Conservation (phyloP, 2,797 vertebrate species). For the Sylvia borin region DNA sequence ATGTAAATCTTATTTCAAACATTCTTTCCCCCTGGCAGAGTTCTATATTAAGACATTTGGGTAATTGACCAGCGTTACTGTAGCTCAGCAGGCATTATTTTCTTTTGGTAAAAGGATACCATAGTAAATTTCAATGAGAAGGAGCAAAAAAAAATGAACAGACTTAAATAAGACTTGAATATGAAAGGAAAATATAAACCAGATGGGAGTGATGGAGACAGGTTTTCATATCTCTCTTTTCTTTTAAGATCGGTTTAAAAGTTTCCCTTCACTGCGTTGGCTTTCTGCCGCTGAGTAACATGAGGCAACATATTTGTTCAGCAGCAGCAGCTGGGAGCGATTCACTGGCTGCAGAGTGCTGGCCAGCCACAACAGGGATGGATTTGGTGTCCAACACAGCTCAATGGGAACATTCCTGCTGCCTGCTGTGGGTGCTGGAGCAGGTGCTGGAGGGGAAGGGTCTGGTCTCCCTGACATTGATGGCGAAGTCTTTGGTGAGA, state of each 20-base stretch:
- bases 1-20: constrained; percentile 66
- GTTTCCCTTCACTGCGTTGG: constrained; percentile 81
- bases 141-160: neutral
- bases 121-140: constrained; percentile 57
- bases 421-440: neutral
- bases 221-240: constrained; percentile 82
- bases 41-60: constrained; percentile 53
- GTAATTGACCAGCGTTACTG: constrained; percentile 33
- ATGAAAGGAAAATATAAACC: constrained; percentile 74
- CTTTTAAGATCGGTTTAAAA: constrained; percentile 84
- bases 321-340: constrained; percentile 33
- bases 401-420: neutral
- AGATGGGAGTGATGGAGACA: constrained; percentile 86
- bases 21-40: neutral
- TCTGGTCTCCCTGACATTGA: neutral
- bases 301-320: constrained; percentile 77
- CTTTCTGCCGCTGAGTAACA: constrained; percentile 76
- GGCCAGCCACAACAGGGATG: neutral
- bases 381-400: neutral
- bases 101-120: constrained; percentile 52
- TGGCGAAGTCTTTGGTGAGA: neutral
- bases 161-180: constrained; percentile 40
- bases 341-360: neutral
- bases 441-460: neutral
- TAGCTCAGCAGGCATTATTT: constrained; percentile 67